Base-by-base conservation (phyloP, 2,113 vertebrate species). In the Pelvicachromis taeniatus region DNA sequence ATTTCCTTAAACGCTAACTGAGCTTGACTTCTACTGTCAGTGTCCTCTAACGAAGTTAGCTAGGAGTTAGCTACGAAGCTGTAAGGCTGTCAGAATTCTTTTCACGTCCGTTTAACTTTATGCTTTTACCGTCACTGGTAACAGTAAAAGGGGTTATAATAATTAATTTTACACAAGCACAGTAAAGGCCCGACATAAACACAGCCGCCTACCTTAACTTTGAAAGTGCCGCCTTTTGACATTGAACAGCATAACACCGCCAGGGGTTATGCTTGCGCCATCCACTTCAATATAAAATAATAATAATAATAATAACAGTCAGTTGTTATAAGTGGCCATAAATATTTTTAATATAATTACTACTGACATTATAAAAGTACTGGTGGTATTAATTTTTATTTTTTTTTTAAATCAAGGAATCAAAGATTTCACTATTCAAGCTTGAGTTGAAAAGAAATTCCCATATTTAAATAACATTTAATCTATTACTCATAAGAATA, bases 191-290 rank as follows among this genome's bases (percentile, higher is more conserved):
- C 0, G 1, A 7, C 2, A 11, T 6, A 1, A 23, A 3, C 6
- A 23, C 8, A 9, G 13, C 3, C 2, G 2, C 87, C 4, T 84
- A 90, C 85, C 85, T 80, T 42, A 13, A 83, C 8, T 84, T 89
- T 45, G 2, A 82, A 83, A 78, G 1, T 80, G 19, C 78, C 35
- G 81, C 81, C 33, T 45, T 90, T 80, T 78, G 77, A 90, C 78
- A 68, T n/a, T 31, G 16, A 73, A 50, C 42, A 19, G 87, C 42
- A 14, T 33, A 16, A 55, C 9, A 17, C 0, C 55, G 16, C 55
- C 52, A 83, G 84, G 33, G 19, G 13, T 63, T 21, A 63, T 38
- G 38, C 33, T 21, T 33, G 59, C 59, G 59, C 59, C 59, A 38
- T 63, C 35, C 35, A 63, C 31, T 6, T 63, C 59, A 63, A 63